These are phyloP conservation scores for Actinia tenebrosa DNA, from an alignment of 64 coral and sea anemone species.

Conservation along the genomic window DNA sequence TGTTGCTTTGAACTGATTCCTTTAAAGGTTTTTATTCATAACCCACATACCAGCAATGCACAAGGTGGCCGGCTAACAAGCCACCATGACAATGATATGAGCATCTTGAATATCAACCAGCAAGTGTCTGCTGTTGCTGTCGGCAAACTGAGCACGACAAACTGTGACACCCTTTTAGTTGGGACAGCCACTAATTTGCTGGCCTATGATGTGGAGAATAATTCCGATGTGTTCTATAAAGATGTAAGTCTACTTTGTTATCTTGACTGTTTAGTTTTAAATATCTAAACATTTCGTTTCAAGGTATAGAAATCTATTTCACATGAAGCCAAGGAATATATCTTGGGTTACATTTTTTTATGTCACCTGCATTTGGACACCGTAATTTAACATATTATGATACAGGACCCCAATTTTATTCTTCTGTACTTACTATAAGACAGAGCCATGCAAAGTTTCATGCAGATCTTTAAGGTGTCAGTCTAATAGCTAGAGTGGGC, in stretches of 20 bases:
- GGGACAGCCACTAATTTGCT: constrained; percentile 93
- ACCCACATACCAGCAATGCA: constrained; percentile 53
- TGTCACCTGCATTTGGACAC: no score
- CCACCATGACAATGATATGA: constrained; percentile 76
- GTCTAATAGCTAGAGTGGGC: no score
- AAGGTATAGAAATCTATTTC: no score
- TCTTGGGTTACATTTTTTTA: no score
- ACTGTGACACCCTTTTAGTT: constrained; percentile 73
- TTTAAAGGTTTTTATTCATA: constrained; percentile 93
- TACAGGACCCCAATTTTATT: no score
- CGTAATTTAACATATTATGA: no score
- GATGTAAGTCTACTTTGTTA: constrained; percentile 66
- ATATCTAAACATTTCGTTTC: no score
- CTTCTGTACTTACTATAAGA: no score
- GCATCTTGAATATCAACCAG: constrained; percentile 94
- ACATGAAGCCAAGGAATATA: no score
- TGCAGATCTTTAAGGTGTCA: no score
- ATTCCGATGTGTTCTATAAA: constrained; percentile 98
- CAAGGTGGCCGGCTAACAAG: constrained; percentile 75
- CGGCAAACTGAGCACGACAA: constrained; percentile 51
- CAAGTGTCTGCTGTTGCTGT: constrained; percentile 86
- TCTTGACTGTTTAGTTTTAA: neutral
- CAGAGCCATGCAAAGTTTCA: no score
- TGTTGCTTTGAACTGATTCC: no score
- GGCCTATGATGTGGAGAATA: constrained; percentile 97